Conservation (phyloP, 2,888 invertebrate species). For the Drosophila flavopinicola region DNA sequence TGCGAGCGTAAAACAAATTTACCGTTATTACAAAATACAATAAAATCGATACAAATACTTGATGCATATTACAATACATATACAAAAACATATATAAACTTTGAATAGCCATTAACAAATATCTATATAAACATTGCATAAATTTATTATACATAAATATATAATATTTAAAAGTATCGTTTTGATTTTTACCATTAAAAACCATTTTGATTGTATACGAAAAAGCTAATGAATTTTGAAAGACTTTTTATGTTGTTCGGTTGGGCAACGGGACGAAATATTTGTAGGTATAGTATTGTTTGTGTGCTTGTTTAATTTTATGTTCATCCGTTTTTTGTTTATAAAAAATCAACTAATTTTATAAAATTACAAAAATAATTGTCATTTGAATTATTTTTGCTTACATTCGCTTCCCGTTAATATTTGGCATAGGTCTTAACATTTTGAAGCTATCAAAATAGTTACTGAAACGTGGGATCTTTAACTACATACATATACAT, state of each 20-base stretch:
- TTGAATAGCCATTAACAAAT: constrained; percentile 39
- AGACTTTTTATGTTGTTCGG: constrained; percentile 48
- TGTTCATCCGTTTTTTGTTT: constrained; percentile 20
- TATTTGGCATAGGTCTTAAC: constrained; percentile 72
- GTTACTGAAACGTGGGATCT: constrained; percentile 58
- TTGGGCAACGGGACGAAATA: constrained; percentile 59
- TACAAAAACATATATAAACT: constrained; percentile 47
- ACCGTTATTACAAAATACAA: constrained; percentile 37
- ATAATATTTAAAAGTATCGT: constrained; percentile 27
- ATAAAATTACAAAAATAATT: constrained; percentile 81
- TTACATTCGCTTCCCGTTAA: constrained; percentile 44
- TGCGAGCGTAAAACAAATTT: constrained; percentile 30
- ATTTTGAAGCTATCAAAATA: constrained; percentile 64
- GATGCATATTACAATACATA: constrained; percentile 48
- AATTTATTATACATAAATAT: constrained; percentile 36
- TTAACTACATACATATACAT: constrained; percentile 39
- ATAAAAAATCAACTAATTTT: constrained; percentile 70
- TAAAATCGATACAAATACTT: constrained; percentile 42
- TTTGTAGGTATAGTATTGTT: constrained; percentile 26
- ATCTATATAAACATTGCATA: constrained; percentile 51
- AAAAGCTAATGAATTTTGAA: constrained; percentile 62
- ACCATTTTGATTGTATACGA: constrained; percentile 59
- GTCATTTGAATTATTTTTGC: constrained; percentile 60
- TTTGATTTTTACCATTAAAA: constrained; percentile 19
- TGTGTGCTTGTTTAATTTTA: constrained; percentile 24